Percentiles rank a stretch among this genome's conserved stretches.
phyloP scores from a whole-genome alignment of 1,140 invertebrate species.

The Chironomus tepperi region DNA sequence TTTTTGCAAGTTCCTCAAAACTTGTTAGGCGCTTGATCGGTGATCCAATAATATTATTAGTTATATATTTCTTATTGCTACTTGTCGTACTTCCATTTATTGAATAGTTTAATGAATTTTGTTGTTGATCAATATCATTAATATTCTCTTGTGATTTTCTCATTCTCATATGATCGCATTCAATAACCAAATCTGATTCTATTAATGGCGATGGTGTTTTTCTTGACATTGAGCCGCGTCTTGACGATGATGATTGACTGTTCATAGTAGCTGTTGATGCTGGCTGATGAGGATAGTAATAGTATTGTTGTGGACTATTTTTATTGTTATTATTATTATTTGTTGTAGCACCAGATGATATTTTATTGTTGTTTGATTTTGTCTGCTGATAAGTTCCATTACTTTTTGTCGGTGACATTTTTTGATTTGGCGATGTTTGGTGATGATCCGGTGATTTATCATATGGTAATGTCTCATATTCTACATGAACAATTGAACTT shows the following conservation, averaged over 20 bases:
- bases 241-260: slow-evolving; percentile 25
- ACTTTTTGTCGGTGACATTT: not conserved
- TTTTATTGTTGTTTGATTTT: not conserved
- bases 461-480: slow-evolving; percentile 15
- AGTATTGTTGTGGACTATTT: not conserved
- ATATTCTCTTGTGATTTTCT: not conserved
- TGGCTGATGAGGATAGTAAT: slow-evolving; percentile 25
- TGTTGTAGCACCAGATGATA: not conserved
- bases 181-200: slow-evolving; percentile 24
- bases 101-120: slow-evolving; percentile 18
- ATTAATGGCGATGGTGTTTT: slow-evolving; percentile 25
- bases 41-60: not conserved
- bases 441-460: not conserved
- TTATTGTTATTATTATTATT: not conserved
- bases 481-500: slow-evolving; percentile 6
- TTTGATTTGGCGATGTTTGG: not conserved
- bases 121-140: not conserved
- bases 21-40: slow-evolving; percentile 25
- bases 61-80: slow-evolving; percentile 16
- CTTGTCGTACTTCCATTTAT: not conserved
- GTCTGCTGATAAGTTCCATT: not conserved
- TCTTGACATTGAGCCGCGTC: slow-evolving; percentile 25
- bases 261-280: slow-evolving; percentile 20
- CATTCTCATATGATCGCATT: slow-evolving; percentile 26
- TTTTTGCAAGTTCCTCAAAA: slow-evolving; percentile 26